phyloP scores from a whole-genome alignment of 1,140 invertebrate species.

The Charaxes varanes region DNA sequence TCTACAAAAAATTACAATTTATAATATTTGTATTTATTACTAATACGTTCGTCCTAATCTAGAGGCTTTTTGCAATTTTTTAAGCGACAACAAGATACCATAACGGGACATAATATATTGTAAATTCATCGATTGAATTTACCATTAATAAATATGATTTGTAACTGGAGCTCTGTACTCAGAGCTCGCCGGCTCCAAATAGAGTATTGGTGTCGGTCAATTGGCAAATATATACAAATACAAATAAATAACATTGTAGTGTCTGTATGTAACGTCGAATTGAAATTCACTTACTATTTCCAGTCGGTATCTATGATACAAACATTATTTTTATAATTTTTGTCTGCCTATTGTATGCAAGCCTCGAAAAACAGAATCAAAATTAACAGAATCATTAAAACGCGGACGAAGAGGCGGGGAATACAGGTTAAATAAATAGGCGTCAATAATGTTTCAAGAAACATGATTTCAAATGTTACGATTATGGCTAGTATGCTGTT shows the following conservation, averaged over 20 bases:
- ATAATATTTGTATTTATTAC: not conserved
- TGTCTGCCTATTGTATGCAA: no score
- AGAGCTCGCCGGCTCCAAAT: slow-evolving; percentile 15
- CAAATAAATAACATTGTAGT: no score
- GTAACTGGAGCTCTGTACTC: slow-evolving; percentile 16
- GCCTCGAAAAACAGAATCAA: no score
- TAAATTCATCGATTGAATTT: slow-evolving; percentile 12
- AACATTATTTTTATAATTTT: no score
- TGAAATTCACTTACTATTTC: no score
- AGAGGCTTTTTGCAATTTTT: not conserved
- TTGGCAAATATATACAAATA: no score
- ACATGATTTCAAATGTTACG: slow-evolving; percentile 15
- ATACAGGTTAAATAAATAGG: slow-evolving; percentile 19
- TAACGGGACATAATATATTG: slow-evolving; percentile 9
- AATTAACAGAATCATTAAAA: no score
- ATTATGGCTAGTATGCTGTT: slow-evolving; percentile 13
- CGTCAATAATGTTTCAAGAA: slow-evolving; percentile 8
- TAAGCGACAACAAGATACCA: slow-evolving; percentile 8
- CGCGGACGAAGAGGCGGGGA: no score
- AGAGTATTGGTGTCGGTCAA: slow-evolving; percentile 10
- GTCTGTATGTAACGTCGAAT: no score
- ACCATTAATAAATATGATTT: slow-evolving; percentile 19
- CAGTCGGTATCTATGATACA: no score
- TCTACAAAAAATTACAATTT: not conserved
- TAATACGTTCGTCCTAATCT: not conserved